Base-by-base conservation (phyloP, 2,797 vertebrate species). In the Limnodromus scolopaceus region DNA sequence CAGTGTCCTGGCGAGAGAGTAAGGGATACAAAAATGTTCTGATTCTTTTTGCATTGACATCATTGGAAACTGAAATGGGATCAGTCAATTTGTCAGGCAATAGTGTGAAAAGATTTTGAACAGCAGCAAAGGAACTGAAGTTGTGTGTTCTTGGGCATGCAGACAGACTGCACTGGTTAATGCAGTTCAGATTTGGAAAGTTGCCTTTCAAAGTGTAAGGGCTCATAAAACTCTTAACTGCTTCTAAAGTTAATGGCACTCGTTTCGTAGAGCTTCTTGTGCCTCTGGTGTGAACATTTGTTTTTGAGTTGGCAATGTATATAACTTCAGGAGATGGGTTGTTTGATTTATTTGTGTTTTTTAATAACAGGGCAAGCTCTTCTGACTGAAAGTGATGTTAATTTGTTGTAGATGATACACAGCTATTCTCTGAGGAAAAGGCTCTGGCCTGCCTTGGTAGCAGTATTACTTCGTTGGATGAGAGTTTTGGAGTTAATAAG, bases 31-130 rank as follows among this genome's bases (percentile, higher is more conserved):
- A 14, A 32, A 68, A 18, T 3, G 4, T 36, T 79, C 6, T 28
- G 20, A 9, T 45, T 60, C 9, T 60, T n/a, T 80, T 20, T 71
- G 24, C n/a, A 12, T 12, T 32, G 45, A 15, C 20, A 6, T 27
- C 5, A 0, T 7, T 51, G 64, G 53, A 48, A 55, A 17, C 22
- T n/a, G 0, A 28, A 22, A 1, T 9, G 53, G 39, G 46, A 10
- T 68, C 1, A 6, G 43, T 10, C 41, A 28, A 32, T 22, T 70
- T 60, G 48, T 39, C 39, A 43, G 48, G 30, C 53, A 27, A 0
- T 14, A 20, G 13, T 27, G 16, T 36, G 9, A 30, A n/a, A 16
- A 28, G 25, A 10, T 5, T 45, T 32, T 16, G 43, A 65, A 3
- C 18, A 38, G 48, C 34, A 57, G 49, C 57, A 30, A 18, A 39